Evolutionary conservation across 2,797 vertebrate species (phyloP).

Genomic region (Eurystomus glaucurus): DNA sequence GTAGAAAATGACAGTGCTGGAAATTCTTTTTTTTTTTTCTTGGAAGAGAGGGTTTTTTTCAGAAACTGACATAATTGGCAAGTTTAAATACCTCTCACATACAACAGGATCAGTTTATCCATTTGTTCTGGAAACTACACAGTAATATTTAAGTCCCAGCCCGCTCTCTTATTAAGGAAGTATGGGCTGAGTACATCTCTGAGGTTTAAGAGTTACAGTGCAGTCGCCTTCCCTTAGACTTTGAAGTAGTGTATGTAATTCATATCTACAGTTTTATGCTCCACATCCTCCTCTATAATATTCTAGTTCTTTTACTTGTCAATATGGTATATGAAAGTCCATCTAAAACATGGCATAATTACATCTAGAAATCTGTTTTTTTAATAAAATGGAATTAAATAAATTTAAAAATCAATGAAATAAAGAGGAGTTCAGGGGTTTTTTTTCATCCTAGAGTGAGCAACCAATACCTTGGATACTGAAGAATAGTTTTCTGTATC

Average conservation of each 20-base stretch:
- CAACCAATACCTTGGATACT: not conserved
- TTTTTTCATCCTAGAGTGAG: not conserved
- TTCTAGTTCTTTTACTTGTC: not conserved
- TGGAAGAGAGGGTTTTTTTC: not conserved
- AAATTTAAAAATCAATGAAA: not conserved
- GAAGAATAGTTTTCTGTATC: not conserved
- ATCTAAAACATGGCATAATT: not conserved
- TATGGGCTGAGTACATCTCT: not conserved
- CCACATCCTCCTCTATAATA: not conserved
- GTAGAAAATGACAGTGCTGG: conserved; percentile 22
- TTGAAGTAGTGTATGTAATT: not conserved
- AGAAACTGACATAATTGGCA: conserved; percentile 9
- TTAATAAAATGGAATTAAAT: not conserved
- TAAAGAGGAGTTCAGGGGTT: not conserved
- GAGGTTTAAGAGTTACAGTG: not conserved
- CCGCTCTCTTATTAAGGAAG: not conserved
- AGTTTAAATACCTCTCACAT: conserved; percentile 18
- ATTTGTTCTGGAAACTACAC: not conserved
- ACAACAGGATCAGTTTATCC: not conserved
- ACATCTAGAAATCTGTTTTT: not conserved
- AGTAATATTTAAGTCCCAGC: not conserved
- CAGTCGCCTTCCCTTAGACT: not conserved
- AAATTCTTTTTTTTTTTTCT: conserved; percentile 9
- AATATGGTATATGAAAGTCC: not conserved
- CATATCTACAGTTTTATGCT: not conserved